Evolutionary conservation across 2,797 vertebrate genomes (phyloP).

Genomic region (Momotus momota): DNA sequence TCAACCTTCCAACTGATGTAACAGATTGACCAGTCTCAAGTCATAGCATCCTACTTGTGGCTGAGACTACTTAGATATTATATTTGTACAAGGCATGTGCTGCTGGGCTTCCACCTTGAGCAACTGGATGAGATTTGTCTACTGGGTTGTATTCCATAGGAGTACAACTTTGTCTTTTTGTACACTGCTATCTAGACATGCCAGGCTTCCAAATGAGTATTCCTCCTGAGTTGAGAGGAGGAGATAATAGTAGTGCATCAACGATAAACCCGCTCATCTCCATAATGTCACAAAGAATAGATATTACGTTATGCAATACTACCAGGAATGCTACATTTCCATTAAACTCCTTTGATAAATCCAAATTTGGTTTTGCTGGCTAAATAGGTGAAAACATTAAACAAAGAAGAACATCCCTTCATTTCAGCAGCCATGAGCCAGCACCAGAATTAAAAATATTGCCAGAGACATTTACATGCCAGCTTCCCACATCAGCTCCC

Average conservation of each 20-base stretch:
- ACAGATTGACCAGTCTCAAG: background rate
- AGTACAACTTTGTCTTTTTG: background rate
- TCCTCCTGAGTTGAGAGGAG: background rate
- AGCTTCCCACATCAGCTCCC: background rate
- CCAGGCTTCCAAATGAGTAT: background rate
- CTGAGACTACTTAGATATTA: background rate
- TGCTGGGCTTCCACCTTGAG: background rate
- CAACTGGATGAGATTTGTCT: background rate
- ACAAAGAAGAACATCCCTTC: background rate
- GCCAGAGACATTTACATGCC: background rate
- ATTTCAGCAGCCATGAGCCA: background rate
- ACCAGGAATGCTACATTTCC: background rate
- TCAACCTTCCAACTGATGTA: background rate
- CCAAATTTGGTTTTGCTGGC: background rate
- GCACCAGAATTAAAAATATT: background rate
- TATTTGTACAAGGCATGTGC: background rate
- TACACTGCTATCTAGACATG: background rate
- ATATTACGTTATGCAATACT: accelerated
- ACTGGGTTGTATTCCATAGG: background rate
- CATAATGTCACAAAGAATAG: background rate
- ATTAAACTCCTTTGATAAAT: background rate
- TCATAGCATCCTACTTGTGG: background rate
- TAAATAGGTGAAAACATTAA: background rate
- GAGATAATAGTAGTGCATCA: background rate
- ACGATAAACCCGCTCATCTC: accelerated